A percentile compares a stretch with the other conserved stretches of the same genome.
Conservation (phyloP, 2,797 vertebrate genomes). For the Tokudaia muenninki region DNA sequence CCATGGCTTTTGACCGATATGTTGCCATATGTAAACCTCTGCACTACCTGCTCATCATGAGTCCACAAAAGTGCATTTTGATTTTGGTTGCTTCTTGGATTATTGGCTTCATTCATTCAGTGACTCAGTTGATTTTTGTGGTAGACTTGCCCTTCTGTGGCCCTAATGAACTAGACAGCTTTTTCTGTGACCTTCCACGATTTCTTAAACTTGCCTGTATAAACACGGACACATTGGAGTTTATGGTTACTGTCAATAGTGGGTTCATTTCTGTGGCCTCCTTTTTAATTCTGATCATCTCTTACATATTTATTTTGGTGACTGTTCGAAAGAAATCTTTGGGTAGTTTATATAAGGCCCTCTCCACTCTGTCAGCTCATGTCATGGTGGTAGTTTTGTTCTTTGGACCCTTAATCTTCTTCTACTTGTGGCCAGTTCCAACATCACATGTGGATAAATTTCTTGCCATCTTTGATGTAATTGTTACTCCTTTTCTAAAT, state of each 20-base stretch:
- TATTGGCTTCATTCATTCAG: constrained; percentile 72
- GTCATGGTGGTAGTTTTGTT: constrained; percentile 75
- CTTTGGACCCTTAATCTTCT: constrained; percentile 55
- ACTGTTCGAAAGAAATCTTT: constrained; percentile 67
- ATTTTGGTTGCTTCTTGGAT: constrained; percentile 69
- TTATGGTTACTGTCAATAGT: constrained; percentile 78
- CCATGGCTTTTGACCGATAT: constrained; percentile 81
- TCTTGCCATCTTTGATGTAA: constrained; percentile 63
- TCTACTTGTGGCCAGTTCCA: constrained; percentile 7
- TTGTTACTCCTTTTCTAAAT: constrained; percentile 80
- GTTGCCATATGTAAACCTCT: constrained; percentile 76
- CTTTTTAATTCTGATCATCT: constrained; percentile 70
- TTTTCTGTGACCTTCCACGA: constrained; percentile 77
- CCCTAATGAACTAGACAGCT: constrained; percentile 75
- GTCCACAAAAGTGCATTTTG: constrained; percentile 19
- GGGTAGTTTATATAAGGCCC: constrained; percentile 61
- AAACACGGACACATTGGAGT: constrained; percentile 41
- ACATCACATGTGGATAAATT: constrained; percentile 29
- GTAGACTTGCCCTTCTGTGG: constrained; percentile 77
- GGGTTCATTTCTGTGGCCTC: constrained; percentile 67
- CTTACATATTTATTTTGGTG: constrained; percentile 66
- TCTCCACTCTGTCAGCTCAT: constrained; percentile 79
- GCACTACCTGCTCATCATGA: constrained; percentile 70
- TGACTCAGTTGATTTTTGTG: constrained; percentile 70
- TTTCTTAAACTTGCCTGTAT: constrained; percentile 77